Base-by-base conservation (phyloP, 1,140 invertebrate genomes). In the Nilaparvata lugens region DNA sequence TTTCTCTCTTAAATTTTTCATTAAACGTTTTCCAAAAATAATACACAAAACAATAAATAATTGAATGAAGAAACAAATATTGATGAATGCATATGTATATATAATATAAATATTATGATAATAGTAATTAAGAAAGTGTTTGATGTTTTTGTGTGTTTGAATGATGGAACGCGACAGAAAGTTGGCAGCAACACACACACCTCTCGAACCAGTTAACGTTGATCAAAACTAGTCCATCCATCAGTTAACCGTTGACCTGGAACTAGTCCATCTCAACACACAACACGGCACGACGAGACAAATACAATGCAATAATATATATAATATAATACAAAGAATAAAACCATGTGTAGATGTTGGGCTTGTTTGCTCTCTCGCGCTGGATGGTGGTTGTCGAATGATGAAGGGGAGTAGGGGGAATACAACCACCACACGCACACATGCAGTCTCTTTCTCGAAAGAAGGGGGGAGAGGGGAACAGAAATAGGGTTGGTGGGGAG, bases 21-120 rank as follows among this genome's bases (percentile, higher is more conserved):
- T 35, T 11, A 35, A 35, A 35, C 31, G 31, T 35, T 35, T 35
- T 35, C 31, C 31, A 35, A 35, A 35, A 35, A 35, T 35, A 35
- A 35, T 35, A 35, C 31, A 35, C 31, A 9, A 35, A 35, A 35
- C 31, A 35, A 35, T 35, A 35, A 35, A 35, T 35, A 35, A 35
- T 35, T 35, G 31, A 35, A 35, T 35, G 31, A 35, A 35, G 28
- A 28, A 35, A 35, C 31, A 35, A 35, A 35, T 35, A 35, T 35
- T 38, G n/a, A 58, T 40, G 28, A 53, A 48, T 62, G 38, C 58
- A 51, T 62, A 56, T 62, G 51, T 62, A 52, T 45, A 28, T 55
- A 35, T 62, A 45, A 35, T 52, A 62, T 53, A 62, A 57, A 62
- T 23, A 61, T 55, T 45, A 51, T 56, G 40, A 62, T 54, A 43